Evolutionary conservation across 2,797 vertebrate genomes (phyloP).

Genomic region (Hirundo rustica): DNA sequence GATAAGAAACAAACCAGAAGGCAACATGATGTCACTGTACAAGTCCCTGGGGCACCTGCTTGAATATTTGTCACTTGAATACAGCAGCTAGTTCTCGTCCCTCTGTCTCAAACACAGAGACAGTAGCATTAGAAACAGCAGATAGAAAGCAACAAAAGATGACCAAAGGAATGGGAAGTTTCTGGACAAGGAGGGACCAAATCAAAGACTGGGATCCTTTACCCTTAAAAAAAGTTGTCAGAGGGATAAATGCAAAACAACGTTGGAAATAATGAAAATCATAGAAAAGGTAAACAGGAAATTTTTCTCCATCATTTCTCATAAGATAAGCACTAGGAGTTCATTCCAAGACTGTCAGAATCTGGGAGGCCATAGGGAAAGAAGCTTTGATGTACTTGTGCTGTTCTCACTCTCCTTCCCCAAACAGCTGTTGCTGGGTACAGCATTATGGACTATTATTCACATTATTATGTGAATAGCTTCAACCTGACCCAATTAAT

Average conservation of each 20-base stretch:
- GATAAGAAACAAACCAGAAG: background rate
- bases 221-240: background rate
- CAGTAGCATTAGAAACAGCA: background rate
- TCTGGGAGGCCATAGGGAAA: background rate
- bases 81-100: background rate
- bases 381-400: background rate
- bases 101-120: background rate
- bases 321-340: background rate
- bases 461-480: background rate
- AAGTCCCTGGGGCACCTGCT: background rate
- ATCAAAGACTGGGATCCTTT: background rate
- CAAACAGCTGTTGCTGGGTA: background rate
- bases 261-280: background rate
- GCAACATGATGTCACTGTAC: background rate
- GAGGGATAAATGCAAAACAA: background rate
- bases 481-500: background rate
- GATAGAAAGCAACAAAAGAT: background rate
- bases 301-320: background rate
- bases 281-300: background rate
- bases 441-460: background rate
- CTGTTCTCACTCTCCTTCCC: background rate
- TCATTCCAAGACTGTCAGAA: background rate
- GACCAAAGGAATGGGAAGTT: background rate
- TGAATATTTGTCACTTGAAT: background rate
- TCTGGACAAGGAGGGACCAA: background rate